Base-by-base conservation (phyloP, 2,113 vertebrate genomes). In the Dissostichus mawsoni region DNA sequence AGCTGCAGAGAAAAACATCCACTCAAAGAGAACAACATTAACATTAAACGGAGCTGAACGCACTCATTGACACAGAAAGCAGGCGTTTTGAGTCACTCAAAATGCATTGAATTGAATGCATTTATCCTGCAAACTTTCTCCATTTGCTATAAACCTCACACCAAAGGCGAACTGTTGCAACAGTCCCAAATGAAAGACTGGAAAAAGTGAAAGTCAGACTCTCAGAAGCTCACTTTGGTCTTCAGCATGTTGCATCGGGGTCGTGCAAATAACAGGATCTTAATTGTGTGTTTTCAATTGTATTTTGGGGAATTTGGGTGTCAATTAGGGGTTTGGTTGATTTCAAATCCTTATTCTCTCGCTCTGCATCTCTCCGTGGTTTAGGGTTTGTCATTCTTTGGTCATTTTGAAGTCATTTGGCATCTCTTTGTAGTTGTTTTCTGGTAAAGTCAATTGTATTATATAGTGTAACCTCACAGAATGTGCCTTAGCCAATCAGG, bases 1-100 rank as follows among this genome's bases (percentile, higher is more conserved):
- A 77, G 52, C 59, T 50, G 72, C 18, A 47, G 58, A 86, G 59
- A 61, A 75, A 81, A 76, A 72, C 56, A 59, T 55, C 9, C 51
- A 55, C 20, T 65, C 2, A 29, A 10, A 74, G 33, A 80, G 33
- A 71, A 55, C 45, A 41, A 56, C 18, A 20, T 20, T 20, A 20
- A 20, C 25, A 71, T 80, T 18, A 61, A 52, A 79, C 55, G 9
- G 44, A 11, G 29, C 20, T 11, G 14, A 0, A 14, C 10, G 66
- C 9, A 25, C 14, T 29, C 53, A 9, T 33, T 2, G 48, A 56
- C 62, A 53, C 29, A 29, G n/a, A 53, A 25, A 59, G 4, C 52
- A 25, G 52, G 1, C 52, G 2, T 63, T 41, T 8, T 47, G 4
- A 52, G 4, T 63, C 29, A 5, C 16, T 5, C 0, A 11, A 14